Conservation (phyloP, 2,888 invertebrate genomes). For the Gryllus longicercus region DNA sequence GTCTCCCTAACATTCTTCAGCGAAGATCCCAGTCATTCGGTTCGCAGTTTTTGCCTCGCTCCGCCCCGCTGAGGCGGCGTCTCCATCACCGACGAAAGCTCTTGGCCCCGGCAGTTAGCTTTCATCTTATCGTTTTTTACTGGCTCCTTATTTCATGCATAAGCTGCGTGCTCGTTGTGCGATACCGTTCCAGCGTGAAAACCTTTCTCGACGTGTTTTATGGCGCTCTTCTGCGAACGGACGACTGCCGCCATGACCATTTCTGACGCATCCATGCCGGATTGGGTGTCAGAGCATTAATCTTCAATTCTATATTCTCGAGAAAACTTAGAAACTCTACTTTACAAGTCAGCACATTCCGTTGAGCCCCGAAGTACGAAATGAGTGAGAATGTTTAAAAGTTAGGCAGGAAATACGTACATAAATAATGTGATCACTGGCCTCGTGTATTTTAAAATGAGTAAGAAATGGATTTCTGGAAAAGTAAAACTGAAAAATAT, state of each 20-base stretch:
- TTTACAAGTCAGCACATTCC: too few species aligned
- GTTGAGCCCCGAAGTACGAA: too few species aligned
- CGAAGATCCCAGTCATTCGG: constrained; percentile 17
- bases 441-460: too few species aligned
- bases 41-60: constrained; percentile 6
- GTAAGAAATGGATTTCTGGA: too few species aligned
- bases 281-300: neutral
- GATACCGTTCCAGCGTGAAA: constrained; percentile 17
- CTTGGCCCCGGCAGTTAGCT: neutral
- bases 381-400: too few species aligned
- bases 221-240: neutral
- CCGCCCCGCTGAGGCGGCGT: neutral
- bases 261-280: neutral
- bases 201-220: neutral
- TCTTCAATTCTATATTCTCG: neutral
- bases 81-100: neutral
- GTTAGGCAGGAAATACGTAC: too few species aligned
- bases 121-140: neutral
- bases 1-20: constrained; percentile 6
- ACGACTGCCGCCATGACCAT: neutral
- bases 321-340: too few species aligned
- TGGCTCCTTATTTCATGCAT: neutral
- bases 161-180: neutral
- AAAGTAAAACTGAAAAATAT: too few species aligned
- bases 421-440: too few species aligned